These are phyloP conservation scores for Crocallis elinguaria DNA, from an alignment of 2,888 invertebrate genomes.

Conservation along the genomic window DNA sequence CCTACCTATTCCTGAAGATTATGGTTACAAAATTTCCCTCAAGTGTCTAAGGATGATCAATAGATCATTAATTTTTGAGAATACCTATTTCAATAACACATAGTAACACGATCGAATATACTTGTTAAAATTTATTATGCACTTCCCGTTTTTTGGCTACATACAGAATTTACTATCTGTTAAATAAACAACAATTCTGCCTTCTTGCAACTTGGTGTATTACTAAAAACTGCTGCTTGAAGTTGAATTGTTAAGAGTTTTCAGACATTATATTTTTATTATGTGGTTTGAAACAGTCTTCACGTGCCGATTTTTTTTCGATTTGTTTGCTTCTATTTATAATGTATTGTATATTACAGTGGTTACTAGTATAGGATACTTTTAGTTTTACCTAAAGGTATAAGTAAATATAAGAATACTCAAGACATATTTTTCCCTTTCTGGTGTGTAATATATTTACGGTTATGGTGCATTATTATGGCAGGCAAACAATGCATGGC, in stretches of 20 bases:
- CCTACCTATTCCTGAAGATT: conserved; percentile 5
- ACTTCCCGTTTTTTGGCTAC: neutral
- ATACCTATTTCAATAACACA: too few species aligned
- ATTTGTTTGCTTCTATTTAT: too few species aligned
- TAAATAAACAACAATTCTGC: neutral
- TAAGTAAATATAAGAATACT: too few species aligned
- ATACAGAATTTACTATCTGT: too few species aligned
- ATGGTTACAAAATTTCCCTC: conserved; percentile 7
- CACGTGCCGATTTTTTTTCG: too few species aligned
- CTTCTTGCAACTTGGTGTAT: conserved; percentile 13
- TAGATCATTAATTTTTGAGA: neutral
- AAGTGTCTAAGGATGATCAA: neutral
- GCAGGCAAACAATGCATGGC: conserved; percentile 82
- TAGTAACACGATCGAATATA: neutral
- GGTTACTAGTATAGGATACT: too few species aligned
- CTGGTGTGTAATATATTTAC: conserved; percentile 44
- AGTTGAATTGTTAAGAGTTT: conserved; percentile 13
- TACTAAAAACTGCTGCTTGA: conserved; percentile 27
- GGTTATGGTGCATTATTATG: conserved; percentile 74
- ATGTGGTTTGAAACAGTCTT: too few species aligned
- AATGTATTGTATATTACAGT: too few species aligned
- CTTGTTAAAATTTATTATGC: neutral
- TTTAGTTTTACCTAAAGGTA: too few species aligned
- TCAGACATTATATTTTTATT: too few species aligned
- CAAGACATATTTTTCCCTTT: conserved; percentile 33